phyloP scores from a whole-genome alignment of 2,113 vertebrate genomes.

The Rhea americana region DNA sequence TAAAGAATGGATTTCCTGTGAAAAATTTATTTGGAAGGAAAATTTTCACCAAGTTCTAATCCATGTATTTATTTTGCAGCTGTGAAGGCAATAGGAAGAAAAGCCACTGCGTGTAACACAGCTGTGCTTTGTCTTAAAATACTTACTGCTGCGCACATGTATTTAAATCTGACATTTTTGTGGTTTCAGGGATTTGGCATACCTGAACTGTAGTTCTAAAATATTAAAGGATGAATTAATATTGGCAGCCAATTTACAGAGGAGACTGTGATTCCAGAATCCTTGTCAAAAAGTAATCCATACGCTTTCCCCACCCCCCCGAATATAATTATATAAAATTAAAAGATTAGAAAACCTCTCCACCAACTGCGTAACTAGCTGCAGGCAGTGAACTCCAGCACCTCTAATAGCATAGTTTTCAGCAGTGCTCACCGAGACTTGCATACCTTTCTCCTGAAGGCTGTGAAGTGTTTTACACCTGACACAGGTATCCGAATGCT shows the following conservation, averaged over 20 bases:
- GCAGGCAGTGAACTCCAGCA: conserved; percentile 61
- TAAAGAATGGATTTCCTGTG: not conserved
- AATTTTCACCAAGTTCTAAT: not conserved
- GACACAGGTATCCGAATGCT: conserved; percentile 31
- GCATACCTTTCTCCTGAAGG: conserved; percentile 61
- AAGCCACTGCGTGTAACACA: not conserved
- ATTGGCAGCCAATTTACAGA: conserved; percentile 37
- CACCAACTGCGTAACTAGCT: conserved; percentile 69
- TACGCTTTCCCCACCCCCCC: conserved; percentile 41
- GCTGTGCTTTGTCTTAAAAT: not conserved
- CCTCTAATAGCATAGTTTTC: conserved; percentile 50
- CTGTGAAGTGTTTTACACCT: conserved; percentile 57
- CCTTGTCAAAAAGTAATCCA: conserved; percentile 60
- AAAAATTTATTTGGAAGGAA: not conserved
- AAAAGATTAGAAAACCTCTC: conserved; percentile 73
- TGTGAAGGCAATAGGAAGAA: not conserved
- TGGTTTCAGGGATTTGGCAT: conserved; percentile 49
- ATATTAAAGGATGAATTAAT: conserved; percentile 43
- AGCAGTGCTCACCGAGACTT: not conserved
- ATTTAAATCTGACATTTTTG: conserved; percentile 33
- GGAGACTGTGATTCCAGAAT: conserved; percentile 40
- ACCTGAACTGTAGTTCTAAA: not conserved
- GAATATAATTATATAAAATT: conserved; percentile 75
- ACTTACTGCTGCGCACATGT: not conserved
- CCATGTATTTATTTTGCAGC: not conserved